These are phyloP conservation scores for Eciton burchellii DNA, from an alignment of 1,140 invertebrate species.

Conservation along the genomic window DNA sequence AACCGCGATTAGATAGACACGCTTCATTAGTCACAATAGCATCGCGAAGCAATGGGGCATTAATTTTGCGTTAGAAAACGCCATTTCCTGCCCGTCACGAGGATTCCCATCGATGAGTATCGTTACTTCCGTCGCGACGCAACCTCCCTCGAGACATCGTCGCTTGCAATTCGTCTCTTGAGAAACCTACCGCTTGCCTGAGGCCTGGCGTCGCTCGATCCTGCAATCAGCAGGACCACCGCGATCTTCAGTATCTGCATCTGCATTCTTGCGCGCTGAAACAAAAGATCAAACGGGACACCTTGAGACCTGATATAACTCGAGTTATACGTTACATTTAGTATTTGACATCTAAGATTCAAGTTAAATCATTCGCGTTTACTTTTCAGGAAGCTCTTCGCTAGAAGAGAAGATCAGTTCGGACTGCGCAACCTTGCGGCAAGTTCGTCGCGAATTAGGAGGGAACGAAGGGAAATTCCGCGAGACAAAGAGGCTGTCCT, in stretches of 20 bases:
- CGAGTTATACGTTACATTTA: too few relatives aligned
- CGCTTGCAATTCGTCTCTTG: not conserved
- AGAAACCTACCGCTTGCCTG: conserved; percentile 78
- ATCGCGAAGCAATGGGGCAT: conserved; percentile 5
- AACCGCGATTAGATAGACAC: conserved; percentile 33
- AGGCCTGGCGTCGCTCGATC: conserved; percentile 79
- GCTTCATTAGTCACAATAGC: conserved; percentile 1
- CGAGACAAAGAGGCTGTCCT: conserved; percentile 42
- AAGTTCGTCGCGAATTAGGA: not conserved
- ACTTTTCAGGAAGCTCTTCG: too few relatives aligned
- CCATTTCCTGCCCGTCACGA: not conserved
- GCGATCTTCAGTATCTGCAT: conserved; percentile 75
- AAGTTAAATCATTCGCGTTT: too few relatives aligned
- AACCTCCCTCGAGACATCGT: not conserved
- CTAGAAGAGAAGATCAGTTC: too few relatives aligned
- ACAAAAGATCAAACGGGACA: conserved; percentile 70
- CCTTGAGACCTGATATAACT: not conserved
- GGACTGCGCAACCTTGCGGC: too few relatives aligned
- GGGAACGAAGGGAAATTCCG: not conserved
- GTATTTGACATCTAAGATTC: too few relatives aligned
- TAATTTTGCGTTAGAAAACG: conserved; percentile 4
- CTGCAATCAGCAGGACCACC: conserved; percentile 76
- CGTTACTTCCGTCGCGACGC: not conserved
- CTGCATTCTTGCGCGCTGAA: conserved; percentile 82
- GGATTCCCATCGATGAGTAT: conserved; percentile 16